These are phyloP conservation scores for Gastrophryne carolinensis DNA, from an alignment of 2,797 vertebrate species.

Conservation along the genomic window DNA sequence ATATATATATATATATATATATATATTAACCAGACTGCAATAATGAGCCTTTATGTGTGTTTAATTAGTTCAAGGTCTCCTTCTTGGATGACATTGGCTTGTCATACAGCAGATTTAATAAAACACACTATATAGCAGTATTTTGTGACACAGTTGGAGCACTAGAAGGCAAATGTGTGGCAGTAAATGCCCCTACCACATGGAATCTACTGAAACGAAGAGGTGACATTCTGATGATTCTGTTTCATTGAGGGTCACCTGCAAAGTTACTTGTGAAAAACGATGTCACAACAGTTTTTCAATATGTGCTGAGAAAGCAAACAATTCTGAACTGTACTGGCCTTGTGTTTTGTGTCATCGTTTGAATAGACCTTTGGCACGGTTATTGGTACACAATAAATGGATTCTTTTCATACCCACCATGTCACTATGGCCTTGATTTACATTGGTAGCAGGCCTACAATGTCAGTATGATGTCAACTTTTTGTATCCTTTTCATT, in stretches of 20 bases:
- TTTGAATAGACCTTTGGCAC: constrained; percentile 50
- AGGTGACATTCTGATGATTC: constrained; percentile 47
- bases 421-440: constrained; percentile 46
- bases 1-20: no score
- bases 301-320: constrained; percentile 45
- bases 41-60: no score
- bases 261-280: constrained; percentile 43
- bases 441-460: constrained; percentile 47
- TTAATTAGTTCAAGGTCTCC: no score
- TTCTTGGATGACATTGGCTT: no score
- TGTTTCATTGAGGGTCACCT: constrained; percentile 42
- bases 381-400: constrained; percentile 49
- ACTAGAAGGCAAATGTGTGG: not conserved
- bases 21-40: no score
- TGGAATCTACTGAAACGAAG: constrained; percentile 7
- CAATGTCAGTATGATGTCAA: constrained; percentile 44
- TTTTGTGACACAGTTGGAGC: not conserved
- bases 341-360: constrained; percentile 44
- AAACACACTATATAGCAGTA: not conserved
- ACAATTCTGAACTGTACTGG: constrained; percentile 43
- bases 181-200: not conserved
- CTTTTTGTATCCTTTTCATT: constrained; percentile 30
- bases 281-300: constrained; percentile 50
- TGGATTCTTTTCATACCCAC: constrained; percentile 40
- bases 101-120: no score